Evolutionary conservation across 2,888 invertebrate genomes (phyloP).

Genomic region (Thelaira solivaga): DNA sequence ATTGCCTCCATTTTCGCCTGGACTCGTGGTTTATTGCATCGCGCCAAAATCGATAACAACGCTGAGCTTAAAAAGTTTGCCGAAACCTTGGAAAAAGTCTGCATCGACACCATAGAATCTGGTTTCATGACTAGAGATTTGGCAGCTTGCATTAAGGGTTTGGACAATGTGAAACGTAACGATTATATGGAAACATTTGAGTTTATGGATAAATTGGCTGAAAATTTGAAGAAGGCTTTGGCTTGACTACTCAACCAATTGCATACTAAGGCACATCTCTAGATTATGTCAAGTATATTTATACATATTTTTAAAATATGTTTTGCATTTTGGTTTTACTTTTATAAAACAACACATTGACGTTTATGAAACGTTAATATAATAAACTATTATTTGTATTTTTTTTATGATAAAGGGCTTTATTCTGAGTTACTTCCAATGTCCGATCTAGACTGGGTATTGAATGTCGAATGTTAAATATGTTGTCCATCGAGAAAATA

Average conservation of each 20-base stretch:
- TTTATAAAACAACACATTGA: slow-evolving; percentile 36
- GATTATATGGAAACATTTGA: slow-evolving; percentile 98
- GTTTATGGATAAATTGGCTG: slow-evolving; percentile 96
- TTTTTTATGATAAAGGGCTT: slow-evolving; percentile 13
- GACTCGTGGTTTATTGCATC: slow-evolving; percentile 94
- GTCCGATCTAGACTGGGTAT: no score
- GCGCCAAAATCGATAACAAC: slow-evolving; percentile 96
- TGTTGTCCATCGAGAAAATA: no score
- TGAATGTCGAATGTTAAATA: no score
- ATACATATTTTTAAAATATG: slow-evolving; percentile 23
- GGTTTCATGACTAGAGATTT: slow-evolving; percentile 99
- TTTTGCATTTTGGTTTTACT: slow-evolving; percentile 42
- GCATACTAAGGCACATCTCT: slow-evolving; percentile 51
- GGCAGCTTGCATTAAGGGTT: slow-evolving; percentile 97
- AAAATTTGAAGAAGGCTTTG: slow-evolving; percentile 82
- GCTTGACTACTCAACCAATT: slow-evolving; percentile 65
- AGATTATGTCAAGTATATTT: slow-evolving; percentile 32
- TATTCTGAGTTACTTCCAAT: no score
- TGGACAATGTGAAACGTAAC: slow-evolving; percentile 82
- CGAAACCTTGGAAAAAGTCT: slow-evolving; percentile 91
- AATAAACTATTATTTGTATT: slow-evolving; percentile 39
- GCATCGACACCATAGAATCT: slow-evolving; percentile 95
- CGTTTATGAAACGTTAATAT: slow-evolving; percentile 34
- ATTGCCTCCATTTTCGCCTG: slow-evolving; percentile 99
- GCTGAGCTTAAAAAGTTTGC: slow-evolving; percentile 86